Evolutionary conservation across 1,140 invertebrate genomes (phyloP).

Genomic region (Paramacrobiotus metropolitanus): DNA sequence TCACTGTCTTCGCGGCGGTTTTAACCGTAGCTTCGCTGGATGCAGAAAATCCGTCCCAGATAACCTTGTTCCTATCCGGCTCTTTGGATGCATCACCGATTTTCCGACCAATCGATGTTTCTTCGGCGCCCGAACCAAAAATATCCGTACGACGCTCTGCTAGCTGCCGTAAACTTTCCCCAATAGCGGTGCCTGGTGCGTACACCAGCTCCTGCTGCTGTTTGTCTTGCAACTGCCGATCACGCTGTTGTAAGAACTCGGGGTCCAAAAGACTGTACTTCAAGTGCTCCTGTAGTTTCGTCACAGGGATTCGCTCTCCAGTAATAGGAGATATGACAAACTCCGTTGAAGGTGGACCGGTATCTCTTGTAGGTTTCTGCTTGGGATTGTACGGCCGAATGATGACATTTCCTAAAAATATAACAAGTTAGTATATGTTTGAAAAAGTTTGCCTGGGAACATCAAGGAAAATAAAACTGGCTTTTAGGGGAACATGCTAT

Average conservation of each 20-base stretch:
- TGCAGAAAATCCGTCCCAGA: slow-evolving; percentile 90
- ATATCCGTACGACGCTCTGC: slow-evolving; percentile 98
- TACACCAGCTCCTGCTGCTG: slow-evolving; percentile 61
- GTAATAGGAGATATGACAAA: slow-evolving; percentile 88
- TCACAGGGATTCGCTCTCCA: slow-evolving; percentile 82
- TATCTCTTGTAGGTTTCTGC: neutral
- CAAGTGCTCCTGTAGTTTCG: slow-evolving; percentile 92
- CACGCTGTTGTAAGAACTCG: slow-evolving; percentile 86
- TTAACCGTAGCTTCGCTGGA: slow-evolving; percentile 70
- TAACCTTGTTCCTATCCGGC: slow-evolving; percentile 24
- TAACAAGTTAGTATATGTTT: neutral
- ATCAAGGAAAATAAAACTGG: too few relatives aligned
- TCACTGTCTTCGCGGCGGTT: slow-evolving; percentile 77
- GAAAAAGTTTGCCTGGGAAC: too few relatives aligned
- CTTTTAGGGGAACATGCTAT: too few relatives aligned
- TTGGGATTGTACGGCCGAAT: neutral
- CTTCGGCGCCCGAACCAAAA: slow-evolving; percentile 92
- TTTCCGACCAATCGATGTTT: slow-evolving; percentile 96
- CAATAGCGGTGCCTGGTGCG: slow-evolving; percentile 67
- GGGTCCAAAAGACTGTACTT: slow-evolving; percentile 88
- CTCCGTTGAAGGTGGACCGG: neutral
- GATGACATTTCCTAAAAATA: neutral
- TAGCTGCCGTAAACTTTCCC: slow-evolving; percentile 76
- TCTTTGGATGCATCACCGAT: slow-evolving; percentile 79
- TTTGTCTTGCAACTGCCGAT: slow-evolving; percentile 57